Evolutionary conservation across 2,113 vertebrate genomes (phyloP).

Genomic region (Oenanthe melanoleuca): DNA sequence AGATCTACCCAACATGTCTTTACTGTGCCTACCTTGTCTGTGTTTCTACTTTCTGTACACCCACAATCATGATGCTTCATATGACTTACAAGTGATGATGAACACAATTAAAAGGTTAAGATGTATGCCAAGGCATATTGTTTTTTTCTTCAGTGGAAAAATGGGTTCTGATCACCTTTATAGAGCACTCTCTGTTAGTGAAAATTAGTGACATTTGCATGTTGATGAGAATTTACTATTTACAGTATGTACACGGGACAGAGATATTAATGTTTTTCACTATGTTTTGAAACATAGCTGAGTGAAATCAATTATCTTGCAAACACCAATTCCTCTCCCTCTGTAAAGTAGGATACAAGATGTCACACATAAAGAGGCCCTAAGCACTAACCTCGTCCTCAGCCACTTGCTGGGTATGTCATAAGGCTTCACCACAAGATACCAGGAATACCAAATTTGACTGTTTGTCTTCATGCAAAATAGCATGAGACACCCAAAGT

Average conservation of each 20-base stretch:
- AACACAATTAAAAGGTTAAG: not conserved
- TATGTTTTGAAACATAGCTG: not conserved
- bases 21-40: not conserved
- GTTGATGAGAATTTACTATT: not conserved
- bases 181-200: not conserved
- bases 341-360: not conserved
- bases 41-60: not conserved
- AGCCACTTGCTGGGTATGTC: not conserved
- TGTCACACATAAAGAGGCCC: not conserved
- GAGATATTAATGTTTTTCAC: not conserved
- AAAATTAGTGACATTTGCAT: not conserved
- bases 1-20: not conserved
- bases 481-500: not conserved
- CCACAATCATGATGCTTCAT: fast-evolving
- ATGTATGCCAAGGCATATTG: not conserved
- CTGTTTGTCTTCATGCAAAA: not conserved
- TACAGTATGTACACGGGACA: not conserved
- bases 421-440: not conserved
- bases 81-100: not conserved
- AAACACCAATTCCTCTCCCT: not conserved
- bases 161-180: not conserved
- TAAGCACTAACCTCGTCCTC: not conserved
- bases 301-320: not conserved
- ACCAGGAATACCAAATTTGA: not conserved
- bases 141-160: not conserved